Evolutionary conservation across 2,888 invertebrate genomes (phyloP).

Genomic region (Miltochrista miniata): DNA sequence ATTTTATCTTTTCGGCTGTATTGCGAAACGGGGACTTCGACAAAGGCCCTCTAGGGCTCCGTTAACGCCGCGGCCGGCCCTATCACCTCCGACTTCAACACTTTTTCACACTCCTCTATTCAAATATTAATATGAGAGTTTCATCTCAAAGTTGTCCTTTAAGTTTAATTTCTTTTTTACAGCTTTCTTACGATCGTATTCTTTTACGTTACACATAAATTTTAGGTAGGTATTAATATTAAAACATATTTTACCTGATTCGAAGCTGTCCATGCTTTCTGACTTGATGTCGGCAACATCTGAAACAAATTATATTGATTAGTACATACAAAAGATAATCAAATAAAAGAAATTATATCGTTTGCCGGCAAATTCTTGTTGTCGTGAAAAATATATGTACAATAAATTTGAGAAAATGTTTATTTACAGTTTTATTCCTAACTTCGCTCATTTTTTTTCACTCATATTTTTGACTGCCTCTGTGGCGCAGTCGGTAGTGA

Average conservation of each 20-base stretch:
- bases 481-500: too few relatives aligned
- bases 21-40: constrained; percentile 75
- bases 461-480: too few relatives aligned
- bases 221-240: neutral
- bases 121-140: constrained; percentile 71
- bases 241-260: constrained; percentile 64
- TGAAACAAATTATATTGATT: constrained; percentile 52
- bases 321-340: neutral
- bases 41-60: constrained; percentile 79
- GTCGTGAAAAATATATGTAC: too few relatives aligned
- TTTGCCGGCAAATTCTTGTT: too few relatives aligned
- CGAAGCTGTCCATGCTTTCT: constrained; percentile 79
- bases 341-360: too few relatives aligned
- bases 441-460: too few relatives aligned
- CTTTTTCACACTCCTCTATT: constrained; percentile 75
- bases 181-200: constrained; percentile 34
- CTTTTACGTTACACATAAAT: constrained; percentile 16
- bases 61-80: constrained; percentile 74
- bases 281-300: constrained; percentile 74
- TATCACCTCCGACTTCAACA: constrained; percentile 67
- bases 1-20: constrained; percentile 82
- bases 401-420: too few relatives aligned
- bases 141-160: constrained; percentile 47
- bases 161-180: constrained; percentile 51
- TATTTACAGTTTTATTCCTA: too few relatives aligned